phyloP scores from a whole-genome alignment of 2,113 vertebrate genomes.

The Barbus barbus region DNA sequence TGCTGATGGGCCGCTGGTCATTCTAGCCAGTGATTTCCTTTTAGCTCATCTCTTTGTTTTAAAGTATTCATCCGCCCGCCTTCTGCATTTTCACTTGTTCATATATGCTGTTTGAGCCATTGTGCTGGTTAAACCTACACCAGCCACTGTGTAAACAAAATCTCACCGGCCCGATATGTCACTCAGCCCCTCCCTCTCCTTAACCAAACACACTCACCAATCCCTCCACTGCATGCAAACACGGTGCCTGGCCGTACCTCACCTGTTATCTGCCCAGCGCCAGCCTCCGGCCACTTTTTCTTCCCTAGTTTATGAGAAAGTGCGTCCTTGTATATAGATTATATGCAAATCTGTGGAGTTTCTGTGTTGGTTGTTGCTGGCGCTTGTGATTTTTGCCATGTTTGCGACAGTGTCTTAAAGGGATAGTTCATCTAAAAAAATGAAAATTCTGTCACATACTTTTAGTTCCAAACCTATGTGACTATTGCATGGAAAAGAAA shows the following conservation, averaged over 20 bases:
- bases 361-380: background rate
- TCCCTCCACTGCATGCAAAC: constrained; percentile 37
- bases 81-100: background rate
- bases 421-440: no score
- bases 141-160: constrained; percentile 31
- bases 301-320: constrained; percentile 11
- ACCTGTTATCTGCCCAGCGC: constrained; percentile 33
- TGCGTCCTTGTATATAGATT: background rate
- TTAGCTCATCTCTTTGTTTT: background rate
- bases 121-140: constrained; percentile 36
- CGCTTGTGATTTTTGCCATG: no score
- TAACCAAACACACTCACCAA: constrained; percentile 28
- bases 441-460: no score
- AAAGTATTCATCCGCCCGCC: background rate
- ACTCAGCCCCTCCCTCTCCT: background rate
- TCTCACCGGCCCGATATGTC: constrained; percentile 19
- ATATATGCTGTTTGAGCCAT: constrained; percentile 26
- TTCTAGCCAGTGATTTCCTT: background rate
- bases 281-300: constrained; percentile 1
- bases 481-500: background rate
- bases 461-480: background rate
- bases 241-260: constrained; percentile 8
- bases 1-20: constrained; percentile 1
- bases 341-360: constrained; percentile 1
- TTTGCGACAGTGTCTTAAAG: no score